Evolutionary conservation across 23 tunicate genomes (phyloP).

Genomic region (Clavelina lepadiformis): DNA sequence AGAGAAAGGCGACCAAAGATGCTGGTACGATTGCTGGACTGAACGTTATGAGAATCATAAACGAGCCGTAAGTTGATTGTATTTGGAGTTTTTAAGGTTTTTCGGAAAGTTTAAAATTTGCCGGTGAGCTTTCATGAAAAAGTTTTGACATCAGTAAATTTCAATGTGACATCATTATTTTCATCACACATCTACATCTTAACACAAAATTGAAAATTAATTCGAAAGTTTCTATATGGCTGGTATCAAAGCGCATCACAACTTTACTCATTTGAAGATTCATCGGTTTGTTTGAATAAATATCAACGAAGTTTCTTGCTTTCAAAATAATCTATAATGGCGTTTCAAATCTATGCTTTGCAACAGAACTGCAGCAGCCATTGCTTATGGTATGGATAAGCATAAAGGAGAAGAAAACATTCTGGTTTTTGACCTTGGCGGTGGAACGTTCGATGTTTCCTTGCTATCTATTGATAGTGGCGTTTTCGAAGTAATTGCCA

Average conservation of each 20-base stretch:
- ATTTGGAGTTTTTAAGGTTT: background rate
- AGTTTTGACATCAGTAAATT: too few relatives aligned
- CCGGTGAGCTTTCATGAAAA: background rate
- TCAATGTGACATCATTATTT: too few relatives aligned
- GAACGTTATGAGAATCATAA: slow-evolving; percentile 48
- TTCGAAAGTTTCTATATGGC: too few relatives aligned
- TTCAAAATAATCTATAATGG: background rate
- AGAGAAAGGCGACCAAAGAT: slow-evolving; percentile 56
- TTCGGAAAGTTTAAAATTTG: background rate
- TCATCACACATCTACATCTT: too few relatives aligned
- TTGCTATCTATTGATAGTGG: slow-evolving; percentile 67
- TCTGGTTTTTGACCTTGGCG: slow-evolving; percentile 64
- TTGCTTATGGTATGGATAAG: slow-evolving; percentile 76
- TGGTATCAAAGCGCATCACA: background rate
- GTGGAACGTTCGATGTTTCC: slow-evolving; percentile 81
- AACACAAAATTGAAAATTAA: too few relatives aligned
- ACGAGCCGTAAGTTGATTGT: slow-evolving; percentile 41
- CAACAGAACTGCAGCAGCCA: slow-evolving; percentile 71
- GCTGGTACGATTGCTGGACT: slow-evolving; percentile 64
- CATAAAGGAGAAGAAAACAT: slow-evolving; percentile 36
- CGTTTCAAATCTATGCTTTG: background rate
- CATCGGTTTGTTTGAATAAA: background rate
- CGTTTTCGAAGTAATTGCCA: slow-evolving; percentile 70
- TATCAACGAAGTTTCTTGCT: background rate
- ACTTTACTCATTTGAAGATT: background rate